Percentiles rank a stretch among this genome's conserved stretches.
These are phyloP conservation scores for Diadumene lineata DNA, from an alignment of 92 coral and sea anemone genomes.

Conservation along the genomic window DNA sequence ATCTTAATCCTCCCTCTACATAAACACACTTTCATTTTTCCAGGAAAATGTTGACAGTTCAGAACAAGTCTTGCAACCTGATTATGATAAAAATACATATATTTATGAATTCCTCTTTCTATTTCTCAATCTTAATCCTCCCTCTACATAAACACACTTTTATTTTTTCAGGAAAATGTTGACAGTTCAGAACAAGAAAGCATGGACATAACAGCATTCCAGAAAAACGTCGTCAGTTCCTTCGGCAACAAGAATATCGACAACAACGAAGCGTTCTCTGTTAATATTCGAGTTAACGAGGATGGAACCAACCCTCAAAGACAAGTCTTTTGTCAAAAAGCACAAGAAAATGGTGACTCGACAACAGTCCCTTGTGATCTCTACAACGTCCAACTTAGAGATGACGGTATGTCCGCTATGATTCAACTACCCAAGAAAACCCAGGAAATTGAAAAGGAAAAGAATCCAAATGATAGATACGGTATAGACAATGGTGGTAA, in stretches of 20 bases:
- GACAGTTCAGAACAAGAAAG: constrained; percentile 12
- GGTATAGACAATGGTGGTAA: too few species aligned
- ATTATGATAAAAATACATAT: too few species aligned
- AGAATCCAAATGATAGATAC: constrained; percentile 17
- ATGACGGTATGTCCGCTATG: neutral
- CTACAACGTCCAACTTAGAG: neutral
- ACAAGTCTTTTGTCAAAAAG: constrained; percentile 1
- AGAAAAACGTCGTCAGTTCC: constrained; percentile 35
- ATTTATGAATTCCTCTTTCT: too few species aligned
- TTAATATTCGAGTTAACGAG: neutral
- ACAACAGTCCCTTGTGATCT: neutral
- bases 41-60: neutral
- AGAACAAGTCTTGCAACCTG: too few species aligned
- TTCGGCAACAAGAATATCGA: constrained; percentile 10
- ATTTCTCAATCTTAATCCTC: neutral
- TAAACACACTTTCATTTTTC: neutral
- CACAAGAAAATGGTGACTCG: neutral
- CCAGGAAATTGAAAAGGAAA: constrained; percentile 15
- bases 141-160: neutral
- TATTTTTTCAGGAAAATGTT: neutral
- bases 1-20: neutral
- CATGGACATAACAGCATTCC: constrained; percentile 29
- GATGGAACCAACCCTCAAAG: neutral
- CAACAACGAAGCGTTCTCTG: constrained; percentile 2
- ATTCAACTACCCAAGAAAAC: too few species aligned